Conservation (phyloP, 2,113 vertebrate species). For the Sturnus vulgaris region DNA sequence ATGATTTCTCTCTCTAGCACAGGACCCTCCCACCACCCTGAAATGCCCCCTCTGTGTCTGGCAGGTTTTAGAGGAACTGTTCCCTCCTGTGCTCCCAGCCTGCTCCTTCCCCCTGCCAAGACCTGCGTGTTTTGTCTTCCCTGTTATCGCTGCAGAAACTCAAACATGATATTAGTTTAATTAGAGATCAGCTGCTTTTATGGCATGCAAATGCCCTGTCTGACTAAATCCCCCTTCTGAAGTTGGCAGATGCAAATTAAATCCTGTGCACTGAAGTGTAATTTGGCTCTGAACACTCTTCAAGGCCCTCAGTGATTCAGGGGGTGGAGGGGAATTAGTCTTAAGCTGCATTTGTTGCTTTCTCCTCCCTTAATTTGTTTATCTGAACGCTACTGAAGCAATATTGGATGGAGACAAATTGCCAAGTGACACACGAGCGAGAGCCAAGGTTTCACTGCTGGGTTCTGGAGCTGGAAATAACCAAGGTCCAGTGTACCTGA, state of each 20-base stretch:
- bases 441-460: neutral
- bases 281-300: slow-evolving; percentile 57
- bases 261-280: slow-evolving; percentile 52
- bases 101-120: neutral
- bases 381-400: slow-evolving; percentile 30
- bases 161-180: slow-evolving; percentile 51
- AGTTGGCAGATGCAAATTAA: slow-evolving; percentile 67
- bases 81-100: neutral
- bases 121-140: neutral
- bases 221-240: slow-evolving; percentile 58
- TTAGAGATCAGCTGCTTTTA: slow-evolving; percentile 55
- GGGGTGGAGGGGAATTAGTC: slow-evolving; percentile 64
- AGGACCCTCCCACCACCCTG: neutral
- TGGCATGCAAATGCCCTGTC: slow-evolving; percentile 57
- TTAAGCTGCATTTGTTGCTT: slow-evolving; percentile 56
- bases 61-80: neutral
- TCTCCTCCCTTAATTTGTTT: slow-evolving; percentile 66
- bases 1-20: neutral
- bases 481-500: neutral
- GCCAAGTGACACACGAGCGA: slow-evolving; percentile 16
- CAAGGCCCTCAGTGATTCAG: slow-evolving; percentile 55
- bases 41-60: neutral
- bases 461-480: neutral
- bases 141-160: slow-evolving; percentile 10
- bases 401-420: slow-evolving; percentile 9